Evolutionary conservation across 2,888 invertebrate genomes (phyloP).

Genomic region (Heterodera filipjevi): DNA sequence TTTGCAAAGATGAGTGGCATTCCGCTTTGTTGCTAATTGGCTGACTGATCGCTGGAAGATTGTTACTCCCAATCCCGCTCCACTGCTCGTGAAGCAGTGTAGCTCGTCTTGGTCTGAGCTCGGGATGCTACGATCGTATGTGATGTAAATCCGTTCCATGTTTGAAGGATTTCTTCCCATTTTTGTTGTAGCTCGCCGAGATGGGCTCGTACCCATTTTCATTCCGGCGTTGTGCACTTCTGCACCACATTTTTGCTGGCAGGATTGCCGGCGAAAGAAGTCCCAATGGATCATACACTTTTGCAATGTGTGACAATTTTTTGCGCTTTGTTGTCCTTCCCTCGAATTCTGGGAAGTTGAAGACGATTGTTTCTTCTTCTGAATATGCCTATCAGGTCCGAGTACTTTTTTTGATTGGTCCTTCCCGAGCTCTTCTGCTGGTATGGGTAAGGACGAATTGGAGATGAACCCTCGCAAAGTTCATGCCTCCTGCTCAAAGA

Average conservation of each 20-base stretch:
- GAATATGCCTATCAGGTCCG: background rate
- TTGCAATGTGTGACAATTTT: background rate
- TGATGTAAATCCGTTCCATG: background rate
- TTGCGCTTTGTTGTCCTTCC: background rate
- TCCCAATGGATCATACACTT: constrained; percentile 18
- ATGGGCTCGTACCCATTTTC: constrained; percentile 4
- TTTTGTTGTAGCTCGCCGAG: background rate
- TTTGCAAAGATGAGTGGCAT: no score
- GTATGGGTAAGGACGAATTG: no score
- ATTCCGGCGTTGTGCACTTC: background rate
- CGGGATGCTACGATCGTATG: no score
- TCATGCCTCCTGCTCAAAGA: constrained; percentile 6
- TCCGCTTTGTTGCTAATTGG: no score
- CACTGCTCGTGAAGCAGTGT: constrained; percentile 18
- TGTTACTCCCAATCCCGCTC: no score
- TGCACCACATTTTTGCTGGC: constrained; percentile 4
- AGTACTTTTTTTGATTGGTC: no score
- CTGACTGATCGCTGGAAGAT: no score
- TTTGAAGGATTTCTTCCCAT: background rate
- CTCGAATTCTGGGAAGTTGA: background rate
- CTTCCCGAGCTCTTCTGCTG: no score
- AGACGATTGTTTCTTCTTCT: background rate
- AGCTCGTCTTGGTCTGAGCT: no score
- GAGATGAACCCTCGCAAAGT: background rate
- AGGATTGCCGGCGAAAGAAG: background rate